Evolutionary conservation across 2,113 vertebrate species (phyloP), one percentile per base, ranked within the genome.

Genomic region (Notechis scutatus): DNA sequence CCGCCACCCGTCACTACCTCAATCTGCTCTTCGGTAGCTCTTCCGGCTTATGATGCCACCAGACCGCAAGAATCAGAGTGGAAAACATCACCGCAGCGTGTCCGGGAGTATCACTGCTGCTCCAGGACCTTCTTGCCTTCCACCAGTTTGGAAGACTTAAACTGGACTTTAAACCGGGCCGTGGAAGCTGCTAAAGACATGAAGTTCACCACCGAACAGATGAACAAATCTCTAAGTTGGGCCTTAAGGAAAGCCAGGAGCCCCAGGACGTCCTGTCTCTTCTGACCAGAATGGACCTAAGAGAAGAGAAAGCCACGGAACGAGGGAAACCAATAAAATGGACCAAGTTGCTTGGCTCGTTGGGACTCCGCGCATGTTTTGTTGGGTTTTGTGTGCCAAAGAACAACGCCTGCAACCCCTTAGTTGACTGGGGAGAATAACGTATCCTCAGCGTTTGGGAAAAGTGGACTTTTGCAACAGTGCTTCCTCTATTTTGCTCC

Each of bases 251-350:
- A 96, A 86, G 96, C 96, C 0, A 93, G 92, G 4, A 39, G 61
- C 50, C 97, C 98, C 23, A 89, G 96, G 9, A 89, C 97, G 87
- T 98, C 98, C 94, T 98, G 97, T 95, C 97, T 97, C 94, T 97
- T 97, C 97, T 98, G 97, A 98, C 1, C 14, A 29, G 5, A 4
- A 5, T 20, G 20, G 1, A 12, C 4, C 12, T 3, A 4, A 45
- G 29, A 87, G 3, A 23, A 6, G 15, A 21, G 0, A 1, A 57
- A n/a, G 57, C 11, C 24, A 11, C 39, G 14, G 34, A 56, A 1
- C 4, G 18, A 34, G 8, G 8, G 8, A 8, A 47, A 42, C 3
- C 3, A 11, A 34, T 81, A 54, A 39, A 5, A 47, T 1, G 81
- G 81, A 39, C 14, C 4, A 6, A 54, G 89, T 12, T 4, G 47